A percentile compares a stretch with the other conserved stretches of the same genome.
phyloP scores from a whole-genome alignment of 2,888 invertebrate species.

The Cryptocheilus praepositus region DNA sequence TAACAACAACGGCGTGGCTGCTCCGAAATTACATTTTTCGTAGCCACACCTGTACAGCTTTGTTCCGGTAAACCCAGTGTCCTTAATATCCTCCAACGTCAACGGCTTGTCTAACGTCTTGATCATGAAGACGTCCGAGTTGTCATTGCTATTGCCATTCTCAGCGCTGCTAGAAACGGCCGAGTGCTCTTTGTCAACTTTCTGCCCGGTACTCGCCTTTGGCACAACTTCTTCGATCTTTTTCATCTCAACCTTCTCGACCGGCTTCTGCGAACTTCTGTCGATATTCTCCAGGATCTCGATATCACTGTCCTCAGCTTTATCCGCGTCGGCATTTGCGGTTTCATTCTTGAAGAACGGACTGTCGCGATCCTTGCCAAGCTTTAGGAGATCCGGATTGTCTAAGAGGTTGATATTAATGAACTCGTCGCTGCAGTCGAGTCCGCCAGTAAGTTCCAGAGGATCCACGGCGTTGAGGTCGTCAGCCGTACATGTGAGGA shows the following conservation, averaged over 20 bases:
- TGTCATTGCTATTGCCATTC: slow-evolving; percentile 37
- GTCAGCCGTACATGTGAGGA: slow-evolving; percentile 30
- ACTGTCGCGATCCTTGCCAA: slow-evolving; percentile 8
- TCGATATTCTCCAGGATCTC: slow-evolving; percentile 57
- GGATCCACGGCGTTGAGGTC: slow-evolving; percentile 47
- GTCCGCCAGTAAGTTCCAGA: slow-evolving; percentile 26
- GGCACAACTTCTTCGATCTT: slow-evolving; percentile 9
- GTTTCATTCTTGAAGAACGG: neutral
- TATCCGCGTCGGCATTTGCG: slow-evolving; percentile 16
- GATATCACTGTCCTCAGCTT: slow-evolving; percentile 67
- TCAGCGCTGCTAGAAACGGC: slow-evolving; percentile 22
- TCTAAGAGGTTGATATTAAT: slow-evolving; percentile 64
- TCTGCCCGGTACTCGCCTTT: slow-evolving; percentile 2
- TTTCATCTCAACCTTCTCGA: slow-evolving; percentile 12
- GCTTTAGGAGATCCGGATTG: slow-evolving; percentile 57
- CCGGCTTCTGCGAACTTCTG: neutral
- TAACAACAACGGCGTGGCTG: slow-evolving; percentile 68
- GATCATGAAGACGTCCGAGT: neutral
- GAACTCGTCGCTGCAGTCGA: slow-evolving; percentile 57
- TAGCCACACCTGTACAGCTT: slow-evolving; percentile 77
- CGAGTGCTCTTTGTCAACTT: slow-evolving; percentile 18
- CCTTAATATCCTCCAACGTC: slow-evolving; percentile 67
- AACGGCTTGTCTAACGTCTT: slow-evolving; percentile 41
- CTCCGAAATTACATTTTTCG: slow-evolving; percentile 71
- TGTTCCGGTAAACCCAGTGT: slow-evolving; percentile 72